These are phyloP conservation scores for Melinaea menophilus DNA, from an alignment of 2,888 invertebrate species.

Conservation along the genomic window DNA sequence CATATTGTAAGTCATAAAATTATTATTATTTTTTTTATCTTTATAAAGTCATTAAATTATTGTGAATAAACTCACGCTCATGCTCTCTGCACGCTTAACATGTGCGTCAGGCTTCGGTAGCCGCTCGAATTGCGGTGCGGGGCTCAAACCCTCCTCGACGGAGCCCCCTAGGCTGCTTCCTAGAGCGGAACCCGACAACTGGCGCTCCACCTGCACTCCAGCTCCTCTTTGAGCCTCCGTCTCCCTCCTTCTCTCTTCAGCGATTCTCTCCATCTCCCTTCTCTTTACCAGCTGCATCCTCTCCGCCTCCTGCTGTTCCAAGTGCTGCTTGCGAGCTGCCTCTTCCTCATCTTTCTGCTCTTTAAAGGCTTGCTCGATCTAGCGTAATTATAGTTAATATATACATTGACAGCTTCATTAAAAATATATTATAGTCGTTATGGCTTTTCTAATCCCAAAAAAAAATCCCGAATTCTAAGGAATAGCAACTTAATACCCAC, in stretches of 20 bases:
- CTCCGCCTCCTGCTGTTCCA: conserved; percentile 89
- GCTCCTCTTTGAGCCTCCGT: conserved; percentile 39
- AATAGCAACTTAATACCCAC: conserved; percentile 59
- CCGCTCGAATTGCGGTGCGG: conserved; percentile 79
- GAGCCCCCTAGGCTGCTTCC: conserved; percentile 10
- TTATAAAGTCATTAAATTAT: not conserved
- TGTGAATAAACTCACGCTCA: conserved; percentile 80
- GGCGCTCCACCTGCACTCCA: conserved; percentile 35
- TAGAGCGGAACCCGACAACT: conserved; percentile 26
- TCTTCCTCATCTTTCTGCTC: conserved; percentile 88
- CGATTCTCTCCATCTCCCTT: conserved; percentile 93
- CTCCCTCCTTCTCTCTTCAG: conserved; percentile 88
- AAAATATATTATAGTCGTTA: too few species aligned
- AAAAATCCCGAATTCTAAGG: not conserved
- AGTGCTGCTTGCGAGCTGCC: conserved; percentile 85
- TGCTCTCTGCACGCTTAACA: conserved; percentile 92
- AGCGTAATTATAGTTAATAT: conserved; percentile 8
- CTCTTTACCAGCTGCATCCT: conserved; percentile 89
- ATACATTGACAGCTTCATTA: too few species aligned
- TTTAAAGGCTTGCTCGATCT: conserved; percentile 92
- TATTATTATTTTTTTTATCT: too few species aligned
- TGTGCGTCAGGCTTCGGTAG: conserved; percentile 78
- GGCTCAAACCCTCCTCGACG: conserved; percentile 51
- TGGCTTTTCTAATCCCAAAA: not conserved
- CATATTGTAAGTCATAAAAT: too few species aligned